phyloP scores from a whole-genome alignment of 2,797 vertebrate genomes.

The Ctenopoma kingsleyae region DNA sequence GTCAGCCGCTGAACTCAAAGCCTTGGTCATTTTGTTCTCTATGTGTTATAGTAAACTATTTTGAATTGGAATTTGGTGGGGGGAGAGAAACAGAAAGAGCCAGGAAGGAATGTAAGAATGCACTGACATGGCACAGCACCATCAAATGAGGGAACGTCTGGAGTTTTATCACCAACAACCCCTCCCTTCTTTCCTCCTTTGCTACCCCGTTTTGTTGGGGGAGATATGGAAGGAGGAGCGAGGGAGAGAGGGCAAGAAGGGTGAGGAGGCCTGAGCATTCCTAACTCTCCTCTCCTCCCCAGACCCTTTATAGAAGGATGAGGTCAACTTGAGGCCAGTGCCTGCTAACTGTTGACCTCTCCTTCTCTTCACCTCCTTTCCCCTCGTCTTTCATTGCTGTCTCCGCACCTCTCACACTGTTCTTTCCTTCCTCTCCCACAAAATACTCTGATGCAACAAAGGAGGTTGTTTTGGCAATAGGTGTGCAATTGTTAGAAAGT shows the following conservation, averaged over 20 bases:
- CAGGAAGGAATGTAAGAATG: constrained; percentile 88
- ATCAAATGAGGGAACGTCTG: constrained; percentile 97
- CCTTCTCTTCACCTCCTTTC: constrained; percentile 48
- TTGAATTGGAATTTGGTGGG: constrained; percentile 55
- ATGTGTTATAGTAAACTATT: constrained; percentile 48
- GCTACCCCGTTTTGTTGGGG: constrained; percentile 70
- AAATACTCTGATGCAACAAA: constrained; percentile 47
- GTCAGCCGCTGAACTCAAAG: constrained; percentile 1
- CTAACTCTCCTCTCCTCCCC: constrained; percentile 76
- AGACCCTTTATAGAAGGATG: constrained; percentile 84
- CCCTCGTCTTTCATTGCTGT: constrained; percentile 40
- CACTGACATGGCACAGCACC: constrained; percentile 91
- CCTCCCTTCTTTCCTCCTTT: constrained; percentile 42
- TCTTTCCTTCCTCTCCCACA: constrained; percentile 14
- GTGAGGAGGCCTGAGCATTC: constrained; percentile 90
- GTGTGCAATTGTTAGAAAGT: constrained; percentile 36
- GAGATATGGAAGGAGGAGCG: constrained; percentile 81
- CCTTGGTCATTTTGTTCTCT: constrained; percentile 10
- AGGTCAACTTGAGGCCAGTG: constrained; percentile 91
- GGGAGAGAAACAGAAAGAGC: constrained; percentile 69
- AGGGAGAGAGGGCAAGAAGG: constrained; percentile 85
- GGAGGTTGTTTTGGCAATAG: constrained; percentile 48
- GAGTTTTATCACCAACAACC: constrained; percentile 94
- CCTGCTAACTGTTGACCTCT: constrained; percentile 90
- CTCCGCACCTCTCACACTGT: constrained; percentile 26